phyloP scores from a whole-genome alignment of 2,888 invertebrate genomes.

The Trachelus troglodyta region DNA sequence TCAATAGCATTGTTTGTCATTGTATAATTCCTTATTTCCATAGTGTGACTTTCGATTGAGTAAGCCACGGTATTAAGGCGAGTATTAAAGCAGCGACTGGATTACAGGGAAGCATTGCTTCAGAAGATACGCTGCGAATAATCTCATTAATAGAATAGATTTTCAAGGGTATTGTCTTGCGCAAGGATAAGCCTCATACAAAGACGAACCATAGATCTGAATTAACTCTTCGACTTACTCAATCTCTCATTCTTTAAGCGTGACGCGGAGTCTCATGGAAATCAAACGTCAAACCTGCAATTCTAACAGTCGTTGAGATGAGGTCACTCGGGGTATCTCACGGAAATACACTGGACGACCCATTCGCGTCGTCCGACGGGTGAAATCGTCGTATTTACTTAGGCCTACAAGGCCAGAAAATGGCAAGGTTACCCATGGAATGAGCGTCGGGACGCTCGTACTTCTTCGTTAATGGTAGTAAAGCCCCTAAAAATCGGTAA shows the following conservation, averaged over 20 bases:
- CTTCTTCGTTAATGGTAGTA: slow-evolving; percentile 1
- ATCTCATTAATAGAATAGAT: slow-evolving; percentile 11
- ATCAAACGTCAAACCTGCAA: neutral
- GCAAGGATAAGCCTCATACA: neutral
- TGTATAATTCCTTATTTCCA: neutral
- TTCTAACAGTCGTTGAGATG: neutral
- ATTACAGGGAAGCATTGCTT: slow-evolving; percentile 11
- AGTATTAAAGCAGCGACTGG: neutral
- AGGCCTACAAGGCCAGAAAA: neutral
- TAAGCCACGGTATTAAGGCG: slow-evolving; percentile 3
- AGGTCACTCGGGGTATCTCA: neutral
- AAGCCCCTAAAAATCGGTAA: neutral
- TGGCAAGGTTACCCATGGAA: neutral
- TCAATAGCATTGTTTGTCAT: neutral
- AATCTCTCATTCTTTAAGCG: neutral
- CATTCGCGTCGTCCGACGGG: neutral
- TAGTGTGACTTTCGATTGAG: neutral
- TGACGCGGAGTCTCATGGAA: neutral
- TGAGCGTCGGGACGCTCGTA: neutral
- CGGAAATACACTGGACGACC: neutral
- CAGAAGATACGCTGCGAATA: slow-evolving; percentile 2
- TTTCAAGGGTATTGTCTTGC: slow-evolving; percentile 1
- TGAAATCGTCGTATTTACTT: slow-evolving; percentile 3
- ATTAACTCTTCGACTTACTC: neutral
- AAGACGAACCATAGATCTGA: neutral